Evolutionary conservation across 2,113 vertebrate genomes (phyloP), one percentile per base, ranked within the genome.

Genomic region (Heteronetta atricapilla): DNA sequence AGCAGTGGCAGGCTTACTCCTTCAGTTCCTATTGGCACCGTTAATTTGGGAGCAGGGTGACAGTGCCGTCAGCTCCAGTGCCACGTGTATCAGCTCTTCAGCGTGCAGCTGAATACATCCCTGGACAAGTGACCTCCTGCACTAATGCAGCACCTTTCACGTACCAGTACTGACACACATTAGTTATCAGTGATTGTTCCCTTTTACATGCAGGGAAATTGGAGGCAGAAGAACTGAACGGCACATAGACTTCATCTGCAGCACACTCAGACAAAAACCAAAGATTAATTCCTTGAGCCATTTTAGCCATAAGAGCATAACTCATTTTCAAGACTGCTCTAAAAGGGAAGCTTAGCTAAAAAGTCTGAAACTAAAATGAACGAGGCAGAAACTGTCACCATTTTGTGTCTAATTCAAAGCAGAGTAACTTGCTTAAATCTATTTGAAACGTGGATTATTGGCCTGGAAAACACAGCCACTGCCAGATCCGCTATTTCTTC

Each of bases 81-180:
- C 36, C n/a, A 76, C 62, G 11, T 2, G 12, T 0, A 1, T 10
- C 34, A 38, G 42, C 53, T 48, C 46, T 48, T 48, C 46, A 22
- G 46, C 21, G 46, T 48, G 46, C 46, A 22, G 46, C 46, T 22
- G 46, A 48, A 22, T 11, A 48, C 46, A 48, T 48, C 46, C 46
- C 46, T 48, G 46, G 63, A 14, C 11, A 20, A 42, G 28, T 1
- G 16, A 60, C 26, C 6, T n/a, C 69, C 38, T 5, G 26, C 44
- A 14, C 31, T 22, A 23, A 36, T 0, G 3, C 9, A 3, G 44
- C 1, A 16, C 7, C 75, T n/a, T 33, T n/a, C 40, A 10, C 33
- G 13, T 8, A 28, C 21, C 3, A 22, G 17, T 20, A 40, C 28
- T 2, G 1, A 10, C 3, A 1, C 8, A 5, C 1, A 7, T 31